Base-by-base conservation (phyloP, 2,888 invertebrate genomes). In the Strigamia maritima region DNA sequence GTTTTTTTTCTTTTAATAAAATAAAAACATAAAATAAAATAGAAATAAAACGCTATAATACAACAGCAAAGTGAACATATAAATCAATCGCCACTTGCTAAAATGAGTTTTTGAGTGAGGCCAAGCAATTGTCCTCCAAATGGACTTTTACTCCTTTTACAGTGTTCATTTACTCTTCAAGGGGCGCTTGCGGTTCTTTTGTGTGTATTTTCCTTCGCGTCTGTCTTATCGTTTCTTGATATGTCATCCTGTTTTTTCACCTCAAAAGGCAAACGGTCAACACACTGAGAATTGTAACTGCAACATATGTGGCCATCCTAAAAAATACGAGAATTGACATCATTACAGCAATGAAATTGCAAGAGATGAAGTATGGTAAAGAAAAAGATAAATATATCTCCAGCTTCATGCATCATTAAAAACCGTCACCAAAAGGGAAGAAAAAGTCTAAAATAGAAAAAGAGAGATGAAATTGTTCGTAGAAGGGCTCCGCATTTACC, bases 271-370 rank as follows among this genome's bases (percentile, higher is more conserved):
- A 74, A 28, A 2, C 74, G 74, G 19, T 77, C 35, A 70, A 84
- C 84, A 84, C 88, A 88, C 85, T 86, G 85, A 85, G 86, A 86
- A 86, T 87, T 87, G 86, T 87, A 87, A 86, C 86, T 87, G 85
- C 88, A 88, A 86, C 87, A 87, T 84, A 88, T 86, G 84, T 86
- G 86, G 85, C 87, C 88, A 85, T 87, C 87, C 88, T 88, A 84
- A 81, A 86, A 82, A 81, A 89, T 28, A 79, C 16, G 7, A 19
- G 8, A 38, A n/a, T 54, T 54, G 7, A 40, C 14, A 19, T 8
- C 1, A 76, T 38, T 38, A 40, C 24, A 40, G 54, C 79, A 49
- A 22, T 38, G n/a, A 49, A 14, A 75, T 75, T 4, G 4, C 26
- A 4, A 26, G 75, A 2, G 3, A 75, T 10, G 19, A 26, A 75